Evolutionary conservation across 1,140 invertebrate species (phyloP).

Genomic region (Condylostylus longicornis): DNA sequence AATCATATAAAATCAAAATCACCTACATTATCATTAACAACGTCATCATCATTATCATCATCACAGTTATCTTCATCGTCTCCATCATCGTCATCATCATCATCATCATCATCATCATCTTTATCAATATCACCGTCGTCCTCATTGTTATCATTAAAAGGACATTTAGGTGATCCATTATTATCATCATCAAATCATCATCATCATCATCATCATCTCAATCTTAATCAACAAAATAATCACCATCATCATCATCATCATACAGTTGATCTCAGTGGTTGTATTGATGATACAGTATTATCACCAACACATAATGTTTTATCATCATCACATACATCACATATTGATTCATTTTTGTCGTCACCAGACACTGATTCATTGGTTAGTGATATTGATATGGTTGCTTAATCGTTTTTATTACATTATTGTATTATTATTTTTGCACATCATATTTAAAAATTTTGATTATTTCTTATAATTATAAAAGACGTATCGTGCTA

Average conservation of each 20-base stretch:
- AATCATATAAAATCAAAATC: slow-evolving; percentile 3
- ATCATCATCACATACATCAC: slow-evolving; percentile 3
- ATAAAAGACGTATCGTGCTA: too few relatives aligned
- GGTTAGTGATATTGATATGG: slow-evolving; percentile 7
- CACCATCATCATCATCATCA: slow-evolving; percentile 14
- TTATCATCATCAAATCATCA: slow-evolving; percentile 4
- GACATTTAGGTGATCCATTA: neutral
- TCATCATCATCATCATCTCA: slow-evolving; percentile 7
- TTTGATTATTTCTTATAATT: too few relatives aligned
- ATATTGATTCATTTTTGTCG: slow-evolving; percentile 5
- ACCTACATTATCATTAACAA: slow-evolving; percentile 7
- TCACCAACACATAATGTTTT: slow-evolving; percentile 4
- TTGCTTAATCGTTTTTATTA: neutral
- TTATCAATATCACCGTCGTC: neutral
- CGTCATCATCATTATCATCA: slow-evolving; percentile 7
- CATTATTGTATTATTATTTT: too few relatives aligned
- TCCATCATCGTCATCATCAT: slow-evolving; percentile 14
- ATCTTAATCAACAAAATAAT: slow-evolving; percentile 4
- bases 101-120: neutral
- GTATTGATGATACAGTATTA: slow-evolving; percentile 4
- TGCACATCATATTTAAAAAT: too few relatives aligned
- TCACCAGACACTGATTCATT: slow-evolving; percentile 7
- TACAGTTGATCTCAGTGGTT: slow-evolving; percentile 2
- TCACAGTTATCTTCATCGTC: slow-evolving; percentile 5
- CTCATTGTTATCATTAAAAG: neutral